phyloP scores from a whole-genome alignment of 2,797 vertebrate species.

The Triplophysa yarkandensis region DNA sequence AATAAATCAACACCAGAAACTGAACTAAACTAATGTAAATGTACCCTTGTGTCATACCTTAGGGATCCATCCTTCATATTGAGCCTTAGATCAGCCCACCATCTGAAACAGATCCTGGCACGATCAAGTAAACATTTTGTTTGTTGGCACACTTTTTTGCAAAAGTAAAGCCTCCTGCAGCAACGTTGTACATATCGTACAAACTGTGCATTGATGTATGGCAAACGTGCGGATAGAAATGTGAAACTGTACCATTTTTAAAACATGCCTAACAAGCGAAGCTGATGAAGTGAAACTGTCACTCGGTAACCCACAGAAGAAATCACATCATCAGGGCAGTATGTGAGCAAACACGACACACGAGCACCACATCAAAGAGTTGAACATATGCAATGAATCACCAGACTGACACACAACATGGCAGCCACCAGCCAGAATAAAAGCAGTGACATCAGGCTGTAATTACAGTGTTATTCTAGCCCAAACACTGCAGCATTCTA shows the following conservation, averaged over 20 bases:
- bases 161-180: too few species aligned
- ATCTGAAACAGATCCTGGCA: too few species aligned
- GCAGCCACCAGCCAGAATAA: slow-evolving; percentile 30
- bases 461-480: slow-evolving; percentile 38
- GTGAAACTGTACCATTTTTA: slow-evolving; percentile 23
- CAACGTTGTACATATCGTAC: too few species aligned
- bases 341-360: slow-evolving; percentile 52
- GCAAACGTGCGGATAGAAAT: slow-evolving; percentile 12
- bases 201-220: background rate
- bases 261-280: slow-evolving; percentile 35
- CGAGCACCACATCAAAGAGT: slow-evolving; percentile 47
- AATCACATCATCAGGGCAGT: slow-evolving; percentile 40
- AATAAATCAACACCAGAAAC: too few species aligned
- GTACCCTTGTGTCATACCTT: too few species aligned
- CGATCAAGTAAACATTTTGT: background rate
- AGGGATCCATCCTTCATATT: too few species aligned
- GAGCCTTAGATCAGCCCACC: too few species aligned
- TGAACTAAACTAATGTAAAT: too few species aligned
- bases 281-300: slow-evolving; percentile 26
- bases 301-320: slow-evolving; percentile 44
- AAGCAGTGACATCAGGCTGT: slow-evolving; percentile 44
- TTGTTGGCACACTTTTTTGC: background rate
- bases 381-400: slow-evolving; percentile 42
- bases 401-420: slow-evolving; percentile 29
- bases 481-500: slow-evolving; percentile 19